These are phyloP conservation scores for Gambelia wislizenii DNA, from an alignment of 2,797 vertebrate genomes.

Conservation along the genomic window DNA sequence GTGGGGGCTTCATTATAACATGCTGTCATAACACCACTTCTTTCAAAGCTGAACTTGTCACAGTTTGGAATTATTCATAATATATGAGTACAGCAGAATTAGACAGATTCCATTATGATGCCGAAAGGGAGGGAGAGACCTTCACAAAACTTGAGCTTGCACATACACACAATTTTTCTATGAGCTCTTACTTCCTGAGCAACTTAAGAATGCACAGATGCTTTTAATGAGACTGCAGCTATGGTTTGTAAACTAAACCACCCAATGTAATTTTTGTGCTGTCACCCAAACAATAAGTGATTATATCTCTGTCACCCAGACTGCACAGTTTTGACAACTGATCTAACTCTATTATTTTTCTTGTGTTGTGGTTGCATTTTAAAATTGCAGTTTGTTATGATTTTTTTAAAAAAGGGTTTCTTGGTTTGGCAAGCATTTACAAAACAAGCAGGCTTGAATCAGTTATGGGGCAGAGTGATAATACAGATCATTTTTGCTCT, in stretches of 20 bases:
- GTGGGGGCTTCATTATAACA: slow-evolving; percentile 1
- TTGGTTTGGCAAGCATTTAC: not conserved
- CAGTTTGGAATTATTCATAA: slow-evolving; percentile 3
- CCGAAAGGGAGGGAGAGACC: not conserved
- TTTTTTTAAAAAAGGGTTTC: not conserved
- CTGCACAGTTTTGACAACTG: slow-evolving; percentile 10
- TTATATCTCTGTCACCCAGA: not conserved
- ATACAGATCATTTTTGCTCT: slow-evolving; percentile 1
- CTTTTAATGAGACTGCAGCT: slow-evolving; percentile 27
- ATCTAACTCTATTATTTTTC: slow-evolving; percentile 35
- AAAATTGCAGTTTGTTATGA: slow-evolving; percentile 36
- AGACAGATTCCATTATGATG: slow-evolving; percentile 29
- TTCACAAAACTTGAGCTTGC: not conserved
- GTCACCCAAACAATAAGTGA: slow-evolving; percentile 44
- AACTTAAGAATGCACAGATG: slow-evolving; percentile 15
- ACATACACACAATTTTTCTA: not conserved
- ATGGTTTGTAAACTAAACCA: slow-evolving; percentile 6
- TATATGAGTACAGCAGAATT: not conserved
- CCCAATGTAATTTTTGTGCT: slow-evolving; percentile 41
- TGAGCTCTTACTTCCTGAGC: not conserved
- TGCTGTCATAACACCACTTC: not conserved
- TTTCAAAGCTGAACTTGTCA: slow-evolving; percentile 5
- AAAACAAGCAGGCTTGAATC: slow-evolving; percentile 2
- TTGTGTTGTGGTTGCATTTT: not conserved
- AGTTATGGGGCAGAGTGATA: not conserved